Percentiles rank a stretch among this genome's conserved stretches.
Conservation (phyloP, 2,888 invertebrate genomes). For the Cerastoderma edule region DNA sequence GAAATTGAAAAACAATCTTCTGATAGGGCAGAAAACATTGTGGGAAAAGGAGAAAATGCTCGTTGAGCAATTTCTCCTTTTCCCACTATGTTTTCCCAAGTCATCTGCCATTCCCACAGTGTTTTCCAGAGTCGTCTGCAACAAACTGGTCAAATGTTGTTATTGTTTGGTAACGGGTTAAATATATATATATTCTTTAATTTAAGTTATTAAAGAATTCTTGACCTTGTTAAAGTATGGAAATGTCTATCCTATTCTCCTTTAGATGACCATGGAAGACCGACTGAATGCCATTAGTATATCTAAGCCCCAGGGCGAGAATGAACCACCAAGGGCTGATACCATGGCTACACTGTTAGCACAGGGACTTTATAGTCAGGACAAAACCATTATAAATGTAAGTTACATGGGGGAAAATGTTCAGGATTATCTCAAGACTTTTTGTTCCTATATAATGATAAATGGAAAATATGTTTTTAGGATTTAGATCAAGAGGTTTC, state of each 20-base stretch:
- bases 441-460: too few species aligned
- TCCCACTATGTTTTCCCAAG: slow-evolving; percentile 6
- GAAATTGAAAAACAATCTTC: too few species aligned
- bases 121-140: too few species aligned
- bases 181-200: too few species aligned
- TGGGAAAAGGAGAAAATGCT: slow-evolving; percentile 6
- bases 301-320: slow-evolving; percentile 85
- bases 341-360: slow-evolving; percentile 92
- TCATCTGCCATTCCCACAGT: too few species aligned
- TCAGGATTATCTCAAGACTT: too few species aligned
- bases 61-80: not conserved
- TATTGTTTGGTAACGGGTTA: too few species aligned
- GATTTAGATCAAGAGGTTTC: too few species aligned
- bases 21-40: not conserved
- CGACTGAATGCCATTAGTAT: slow-evolving; percentile 92
- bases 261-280: slow-evolving; percentile 91
- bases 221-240: not conserved
- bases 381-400: slow-evolving; percentile 88
- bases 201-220: too few species aligned
- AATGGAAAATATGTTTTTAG: too few species aligned
- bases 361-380: slow-evolving; percentile 93
- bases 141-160: too few species aligned
- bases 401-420: too few species aligned
- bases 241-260: not conserved
- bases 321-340: slow-evolving; percentile 84